phyloP scores from a whole-genome alignment of 2,888 invertebrate species.

The Helicoverpa assulta region DNA sequence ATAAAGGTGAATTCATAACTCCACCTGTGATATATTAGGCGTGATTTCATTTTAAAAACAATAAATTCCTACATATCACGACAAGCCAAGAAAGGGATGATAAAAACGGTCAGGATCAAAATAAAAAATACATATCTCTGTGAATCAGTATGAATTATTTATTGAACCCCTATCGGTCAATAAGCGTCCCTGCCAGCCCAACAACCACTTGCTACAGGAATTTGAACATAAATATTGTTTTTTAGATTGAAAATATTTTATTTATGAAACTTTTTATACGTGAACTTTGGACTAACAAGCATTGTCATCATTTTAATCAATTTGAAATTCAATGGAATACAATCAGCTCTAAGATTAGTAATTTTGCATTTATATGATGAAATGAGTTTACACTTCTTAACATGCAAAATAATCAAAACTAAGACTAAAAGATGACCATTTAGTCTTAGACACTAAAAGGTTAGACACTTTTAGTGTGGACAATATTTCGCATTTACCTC shows the following conservation, averaged over 20 bases:
- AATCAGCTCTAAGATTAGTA: too few species aligned
- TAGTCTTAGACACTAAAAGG: too few species aligned
- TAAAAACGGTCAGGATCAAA: conserved; percentile 14
- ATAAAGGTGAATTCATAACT: neutral
- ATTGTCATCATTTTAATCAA: too few species aligned
- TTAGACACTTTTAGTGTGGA: too few species aligned
- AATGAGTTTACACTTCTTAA: too few species aligned
- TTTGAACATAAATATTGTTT: conserved; percentile 25
- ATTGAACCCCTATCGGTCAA: conserved; percentile 34
- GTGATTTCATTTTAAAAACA: conserved; percentile 1
- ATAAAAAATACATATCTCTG: conserved; percentile 26
- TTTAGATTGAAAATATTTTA: neutral
- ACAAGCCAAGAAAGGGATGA: conserved; percentile 4
- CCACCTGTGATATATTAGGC: neutral
- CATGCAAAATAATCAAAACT: too few species aligned
- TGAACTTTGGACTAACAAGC: neutral
- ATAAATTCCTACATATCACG: neutral
- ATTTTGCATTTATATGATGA: too few species aligned
- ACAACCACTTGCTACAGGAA: neutral
- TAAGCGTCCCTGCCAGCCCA: conserved; percentile 10
- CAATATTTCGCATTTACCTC: too few species aligned
- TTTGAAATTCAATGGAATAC: too few species aligned
- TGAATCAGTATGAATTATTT: conserved; percentile 46
- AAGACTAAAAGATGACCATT: too few species aligned
- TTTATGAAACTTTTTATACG: neutral